phyloP scores from a whole-genome alignment of 2,797 vertebrate species.

The Gouania willdenowi region DNA sequence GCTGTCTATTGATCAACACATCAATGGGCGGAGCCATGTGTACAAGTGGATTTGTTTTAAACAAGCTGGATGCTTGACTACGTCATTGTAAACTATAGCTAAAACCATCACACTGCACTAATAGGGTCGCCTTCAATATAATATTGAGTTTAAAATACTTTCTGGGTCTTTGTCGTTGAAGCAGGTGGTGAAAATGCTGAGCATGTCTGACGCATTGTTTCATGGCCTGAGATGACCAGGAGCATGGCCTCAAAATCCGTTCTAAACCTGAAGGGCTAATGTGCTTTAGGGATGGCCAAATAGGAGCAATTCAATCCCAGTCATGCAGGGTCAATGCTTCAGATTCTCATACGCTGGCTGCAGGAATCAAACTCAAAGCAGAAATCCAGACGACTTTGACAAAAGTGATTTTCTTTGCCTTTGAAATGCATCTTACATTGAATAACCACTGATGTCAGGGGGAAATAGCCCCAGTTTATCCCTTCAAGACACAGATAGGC shows the following conservation, averaged over 20 bases:
- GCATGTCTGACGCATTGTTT: slow-evolving; percentile 10
- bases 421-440: background rate
- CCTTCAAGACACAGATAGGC: no score
- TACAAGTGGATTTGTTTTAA: no score
- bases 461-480: no score
- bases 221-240: background rate
- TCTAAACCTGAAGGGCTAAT: slow-evolving; percentile 7
- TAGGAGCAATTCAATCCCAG: slow-evolving; percentile 1
- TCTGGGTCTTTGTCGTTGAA: background rate
- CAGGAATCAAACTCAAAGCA: background rate
- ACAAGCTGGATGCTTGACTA: no score
- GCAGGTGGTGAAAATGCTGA: background rate
- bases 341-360: background rate
- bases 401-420: background rate
- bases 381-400: background rate
- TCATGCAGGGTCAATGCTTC: background rate
- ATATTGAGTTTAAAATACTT: no score
- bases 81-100: no score
- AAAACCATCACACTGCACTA: no score
- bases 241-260: background rate
- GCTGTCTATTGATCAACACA: no score
- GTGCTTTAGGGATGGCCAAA: background rate
- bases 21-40: no score
- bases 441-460: no score
- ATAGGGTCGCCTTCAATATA: no score